Evolutionary conservation across 2,113 vertebrate species (phyloP).

Genomic region (Anguilla rostrata): DNA sequence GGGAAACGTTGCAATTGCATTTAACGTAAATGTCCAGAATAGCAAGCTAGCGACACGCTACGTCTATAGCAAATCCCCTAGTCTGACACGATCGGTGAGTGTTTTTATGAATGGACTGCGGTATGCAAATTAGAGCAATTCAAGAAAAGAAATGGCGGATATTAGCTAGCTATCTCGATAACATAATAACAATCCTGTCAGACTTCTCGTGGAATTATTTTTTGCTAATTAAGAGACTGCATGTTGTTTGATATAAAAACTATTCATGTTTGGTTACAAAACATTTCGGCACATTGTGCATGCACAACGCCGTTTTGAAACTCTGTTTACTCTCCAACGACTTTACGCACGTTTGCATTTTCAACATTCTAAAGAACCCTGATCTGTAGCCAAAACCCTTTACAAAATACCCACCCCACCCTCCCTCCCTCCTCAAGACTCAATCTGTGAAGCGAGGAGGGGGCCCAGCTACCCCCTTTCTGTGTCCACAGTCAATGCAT

Average conservation of each 20-base stretch:
- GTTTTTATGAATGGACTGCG: conserved; percentile 82
- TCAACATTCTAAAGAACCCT: conserved; percentile 12
- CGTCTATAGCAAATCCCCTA: background rate
- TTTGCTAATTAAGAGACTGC: background rate
- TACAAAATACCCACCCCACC: conserved; percentile 45
- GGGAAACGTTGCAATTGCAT: too few relatives aligned
- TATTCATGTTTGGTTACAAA: background rate
- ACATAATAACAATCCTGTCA: background rate
- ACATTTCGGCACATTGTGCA: background rate
- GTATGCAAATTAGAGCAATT: conserved; percentile 80
- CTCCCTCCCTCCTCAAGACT: conserved; percentile 35
- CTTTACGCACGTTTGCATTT: background rate
- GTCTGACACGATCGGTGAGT: conserved; percentile 32
- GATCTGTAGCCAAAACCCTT: conserved; percentile 31
- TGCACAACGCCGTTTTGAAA: background rate
- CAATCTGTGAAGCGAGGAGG: conserved; percentile 31
- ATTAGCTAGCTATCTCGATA: conserved; percentile 19
- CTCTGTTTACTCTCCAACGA: background rate
- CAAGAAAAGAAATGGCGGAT: conserved; percentile 71
- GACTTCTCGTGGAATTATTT: background rate
- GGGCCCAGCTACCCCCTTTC: conserved; percentile 36
- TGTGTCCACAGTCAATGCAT: conserved; percentile 31
- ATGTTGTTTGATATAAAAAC: background rate
- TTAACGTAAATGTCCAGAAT: too few relatives aligned
- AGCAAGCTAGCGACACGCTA: background rate